Percentiles rank a stretch among this genome's conserved stretches.
phyloP scores from a whole-genome alignment of 2,113 vertebrate species.

The Odocoileus hemionus region DNA sequence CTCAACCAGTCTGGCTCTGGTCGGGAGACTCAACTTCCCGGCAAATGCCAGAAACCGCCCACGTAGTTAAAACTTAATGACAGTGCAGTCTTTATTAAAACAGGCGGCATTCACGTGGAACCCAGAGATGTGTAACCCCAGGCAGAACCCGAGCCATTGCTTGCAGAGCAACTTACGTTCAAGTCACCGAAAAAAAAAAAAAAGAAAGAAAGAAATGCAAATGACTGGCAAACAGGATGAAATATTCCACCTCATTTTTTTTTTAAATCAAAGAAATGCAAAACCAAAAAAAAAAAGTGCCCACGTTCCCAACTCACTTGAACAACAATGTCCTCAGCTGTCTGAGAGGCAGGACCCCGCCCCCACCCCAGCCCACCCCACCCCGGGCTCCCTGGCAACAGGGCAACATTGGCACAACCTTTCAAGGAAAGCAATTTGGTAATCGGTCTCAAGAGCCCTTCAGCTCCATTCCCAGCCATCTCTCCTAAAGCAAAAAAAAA shows the following conservation, averaged over 20 bases:
- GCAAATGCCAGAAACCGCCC: background rate
- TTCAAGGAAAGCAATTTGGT: background rate
- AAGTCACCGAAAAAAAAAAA: background rate
- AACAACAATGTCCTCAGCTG: fast-evolving
- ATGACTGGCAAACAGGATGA: background rate
- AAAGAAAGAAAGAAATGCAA: background rate
- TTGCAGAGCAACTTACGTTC: background rate
- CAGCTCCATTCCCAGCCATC: background rate
- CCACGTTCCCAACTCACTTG: fast-evolving
- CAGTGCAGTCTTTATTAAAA: background rate
- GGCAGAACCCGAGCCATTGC: background rate
- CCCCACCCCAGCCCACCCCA: background rate
- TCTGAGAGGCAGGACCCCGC: background rate
- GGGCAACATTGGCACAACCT: background rate
- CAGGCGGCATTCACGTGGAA: background rate
- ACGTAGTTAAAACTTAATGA: background rate
- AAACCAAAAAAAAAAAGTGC: background rate
- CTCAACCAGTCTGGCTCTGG: background rate
- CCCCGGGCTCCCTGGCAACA: background rate
- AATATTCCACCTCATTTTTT: background rate
- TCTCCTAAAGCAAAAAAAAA: background rate
- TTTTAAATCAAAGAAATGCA: background rate
- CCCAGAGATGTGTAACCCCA: background rate
- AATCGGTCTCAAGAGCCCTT: background rate
- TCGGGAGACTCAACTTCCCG: background rate